These are phyloP conservation scores for Colletes collaris DNA, from an alignment of 2,888 invertebrate species.

Conservation along the genomic window DNA sequence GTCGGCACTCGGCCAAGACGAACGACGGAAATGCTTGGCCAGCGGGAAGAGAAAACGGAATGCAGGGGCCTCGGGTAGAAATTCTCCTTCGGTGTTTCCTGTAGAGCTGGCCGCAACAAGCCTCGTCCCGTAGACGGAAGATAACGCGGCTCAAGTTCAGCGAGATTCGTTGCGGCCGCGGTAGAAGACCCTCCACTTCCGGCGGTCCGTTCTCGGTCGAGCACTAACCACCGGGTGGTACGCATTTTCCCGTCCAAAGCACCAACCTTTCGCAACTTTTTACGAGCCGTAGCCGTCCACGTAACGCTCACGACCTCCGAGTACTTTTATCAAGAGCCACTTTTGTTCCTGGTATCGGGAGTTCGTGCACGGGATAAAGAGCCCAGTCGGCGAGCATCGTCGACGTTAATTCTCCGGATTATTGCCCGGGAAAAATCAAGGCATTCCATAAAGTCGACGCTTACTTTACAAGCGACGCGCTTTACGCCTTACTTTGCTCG, in stretches of 20 bases:
- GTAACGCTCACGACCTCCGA: constrained; percentile 11
- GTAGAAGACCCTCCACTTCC: neutral
- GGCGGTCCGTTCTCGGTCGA: neutral
- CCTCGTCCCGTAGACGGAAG: neutral
- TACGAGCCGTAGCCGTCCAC: constrained; percentile 60
- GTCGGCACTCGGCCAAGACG: constrained; percentile 36
- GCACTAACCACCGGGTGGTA: constrained; percentile 8
- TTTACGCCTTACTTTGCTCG: neutral
- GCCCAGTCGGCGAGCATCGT: neutral
- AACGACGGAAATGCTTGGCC: constrained; percentile 25
- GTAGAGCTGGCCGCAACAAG: neutral
- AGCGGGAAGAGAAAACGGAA: neutral
- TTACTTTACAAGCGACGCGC: neutral
- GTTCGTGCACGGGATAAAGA: constrained; percentile 18
- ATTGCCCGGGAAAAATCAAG: neutral
- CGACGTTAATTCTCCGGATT: neutral
- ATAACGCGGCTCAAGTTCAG: constrained; percentile 22
- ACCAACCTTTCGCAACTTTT: constrained; percentile 71
- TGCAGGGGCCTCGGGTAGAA: neutral
- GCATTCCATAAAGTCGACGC: neutral
- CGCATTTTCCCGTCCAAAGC: constrained; percentile 62
- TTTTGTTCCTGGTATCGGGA: constrained; percentile 25
- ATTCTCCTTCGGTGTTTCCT: neutral
- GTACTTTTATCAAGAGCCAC: constrained; percentile 31
- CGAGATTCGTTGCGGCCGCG: constrained; percentile 11